Base-by-base conservation (phyloP, 2,888 invertebrate species). In the Julus scandinavius region DNA sequence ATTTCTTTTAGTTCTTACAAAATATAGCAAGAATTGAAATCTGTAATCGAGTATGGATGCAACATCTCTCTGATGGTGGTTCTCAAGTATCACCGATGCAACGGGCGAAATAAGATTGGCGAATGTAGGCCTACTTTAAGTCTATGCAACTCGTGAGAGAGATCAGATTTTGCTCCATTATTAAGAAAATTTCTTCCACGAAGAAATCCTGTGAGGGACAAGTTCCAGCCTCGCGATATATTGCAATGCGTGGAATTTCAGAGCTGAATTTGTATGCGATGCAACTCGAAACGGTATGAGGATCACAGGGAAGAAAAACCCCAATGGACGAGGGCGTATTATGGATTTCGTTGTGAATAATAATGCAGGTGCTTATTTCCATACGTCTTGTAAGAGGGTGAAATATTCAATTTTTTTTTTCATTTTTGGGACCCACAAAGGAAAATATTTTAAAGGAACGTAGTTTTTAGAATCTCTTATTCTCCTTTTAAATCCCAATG, bases 331-430 rank as follows among this genome's bases (percentile, higher is more conserved):
- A 9, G n/a, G 29, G 72, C 72, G 29, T 72, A 72, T 72, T 29
- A 72, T 72, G 72, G 72, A 72, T 72, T 72, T 9, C 72, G 11
- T 72, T n/a, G 72, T 72, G 72, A 72, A 72, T 72, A 72, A 72
- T 29, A 72, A 29, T n/a, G 7, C 72, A 29, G 72, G 72, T 29
- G 72, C 72, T 29, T 72, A 72, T 29, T 72, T 72, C 72, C 29
- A 72, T 72, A 11, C 72, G 72, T 11, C 29, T 72, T 9, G 72
- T 11, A 29, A 72, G 72, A 72, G 0, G 29, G 72, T 13, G 1
- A 29, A 9, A 7, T 29, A 29, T 72, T 72, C 72, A 72, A 29
- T 72, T 72, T 29, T 29, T 29, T 29, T 29, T 72, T 72, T 72
- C 72, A 72, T 29, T 7, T 9, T 29, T 29, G 29, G 11, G 29